Conservation (phyloP, 2,797 vertebrate genomes). For the Protonibea diacanthus region DNA sequence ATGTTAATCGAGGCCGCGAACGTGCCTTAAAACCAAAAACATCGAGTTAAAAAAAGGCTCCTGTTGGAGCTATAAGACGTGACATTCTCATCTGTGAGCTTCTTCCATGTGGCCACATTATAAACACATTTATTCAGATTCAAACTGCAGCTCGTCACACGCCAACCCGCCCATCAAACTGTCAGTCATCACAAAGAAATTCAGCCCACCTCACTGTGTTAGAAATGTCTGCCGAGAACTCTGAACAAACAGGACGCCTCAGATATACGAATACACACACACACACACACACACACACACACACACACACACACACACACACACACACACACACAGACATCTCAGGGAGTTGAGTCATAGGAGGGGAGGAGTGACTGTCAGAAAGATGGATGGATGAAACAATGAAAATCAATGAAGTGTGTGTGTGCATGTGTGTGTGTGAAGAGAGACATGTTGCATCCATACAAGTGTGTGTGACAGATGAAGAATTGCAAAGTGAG, state of each 20-base stretch:
- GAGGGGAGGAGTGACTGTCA: constrained; percentile 67
- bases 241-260: constrained; percentile 35
- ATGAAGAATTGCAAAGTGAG: constrained; percentile 37
- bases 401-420: constrained; percentile 72
- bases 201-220: constrained; percentile 45
- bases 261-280: constrained; percentile 16
- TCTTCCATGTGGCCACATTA: not conserved
- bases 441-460: constrained; percentile 47
- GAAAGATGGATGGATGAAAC: constrained; percentile 71
- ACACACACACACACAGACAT: constrained; percentile 28
- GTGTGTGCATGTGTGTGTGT: constrained; percentile 32
- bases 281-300: constrained; percentile 18
- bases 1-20: no score
- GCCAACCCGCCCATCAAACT: constrained; percentile 51
- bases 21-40: no score
- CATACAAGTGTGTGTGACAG: constrained; percentile 47
- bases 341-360: constrained; percentile 60
- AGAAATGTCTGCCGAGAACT: constrained; percentile 36
- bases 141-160: constrained; percentile 13
- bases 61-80: not conserved
- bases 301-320: constrained; percentile 34
- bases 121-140: constrained; percentile 36
- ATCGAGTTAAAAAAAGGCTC: no score
- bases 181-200: constrained; percentile 61
- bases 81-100: not conserved